Conservation (phyloP, 2,113 vertebrate species). For the Paramormyrops kingsleyae region DNA sequence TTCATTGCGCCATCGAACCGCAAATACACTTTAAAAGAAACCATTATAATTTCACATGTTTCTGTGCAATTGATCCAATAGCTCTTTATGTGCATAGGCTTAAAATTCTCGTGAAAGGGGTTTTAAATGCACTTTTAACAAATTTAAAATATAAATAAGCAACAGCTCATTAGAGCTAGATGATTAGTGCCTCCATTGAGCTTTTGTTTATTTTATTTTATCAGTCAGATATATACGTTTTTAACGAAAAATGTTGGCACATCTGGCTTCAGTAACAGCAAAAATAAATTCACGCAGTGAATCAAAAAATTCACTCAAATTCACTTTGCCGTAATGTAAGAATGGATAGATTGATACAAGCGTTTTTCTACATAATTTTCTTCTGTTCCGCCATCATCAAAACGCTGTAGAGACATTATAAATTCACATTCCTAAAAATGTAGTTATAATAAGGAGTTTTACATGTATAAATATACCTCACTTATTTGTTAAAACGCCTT, state of each 20-base stretch:
- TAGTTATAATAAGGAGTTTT: background rate
- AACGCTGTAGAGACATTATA: background rate
- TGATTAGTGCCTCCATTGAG: no score
- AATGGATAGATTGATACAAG: background rate
- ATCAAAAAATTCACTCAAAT: background rate
- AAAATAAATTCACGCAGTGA: background rate
- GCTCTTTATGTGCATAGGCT: background rate
- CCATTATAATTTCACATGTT: background rate
- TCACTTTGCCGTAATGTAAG: background rate
- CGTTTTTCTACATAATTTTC: background rate
- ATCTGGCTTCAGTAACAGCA: background rate
- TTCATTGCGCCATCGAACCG: background rate
- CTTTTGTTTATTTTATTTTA: background rate
- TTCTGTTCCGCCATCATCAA: background rate
- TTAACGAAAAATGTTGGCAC: background rate
- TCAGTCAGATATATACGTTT: background rate
- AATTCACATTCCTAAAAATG: background rate
- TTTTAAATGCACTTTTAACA: background rate
- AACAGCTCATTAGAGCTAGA: background rate
- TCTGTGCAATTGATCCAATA: background rate
- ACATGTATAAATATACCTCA: background rate
- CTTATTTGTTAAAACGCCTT: background rate
- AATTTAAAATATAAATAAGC: background rate
- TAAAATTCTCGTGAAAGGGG: background rate
- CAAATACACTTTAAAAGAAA: background rate